Evolutionary conservation across 2,888 invertebrate genomes (phyloP).

Genomic region (Agapostemon virescens): DNA sequence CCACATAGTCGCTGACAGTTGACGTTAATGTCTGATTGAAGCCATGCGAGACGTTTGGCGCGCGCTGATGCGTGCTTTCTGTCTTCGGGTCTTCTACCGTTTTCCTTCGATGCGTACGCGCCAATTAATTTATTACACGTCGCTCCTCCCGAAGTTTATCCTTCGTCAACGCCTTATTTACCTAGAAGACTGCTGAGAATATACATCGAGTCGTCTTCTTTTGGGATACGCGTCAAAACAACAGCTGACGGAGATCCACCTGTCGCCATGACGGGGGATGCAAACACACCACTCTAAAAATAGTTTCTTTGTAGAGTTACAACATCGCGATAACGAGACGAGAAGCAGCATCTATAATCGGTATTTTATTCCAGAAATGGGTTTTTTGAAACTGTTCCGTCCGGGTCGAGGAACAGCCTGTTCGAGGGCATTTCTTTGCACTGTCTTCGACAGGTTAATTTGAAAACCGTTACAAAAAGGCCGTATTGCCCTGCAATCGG

Average conservation of each 20-base stretch:
- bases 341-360: neutral
- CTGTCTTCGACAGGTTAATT: too few species aligned
- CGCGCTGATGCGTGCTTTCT: neutral
- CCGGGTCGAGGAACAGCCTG: too few species aligned
- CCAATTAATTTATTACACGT: conserved; percentile 36
- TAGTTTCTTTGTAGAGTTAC: neutral
- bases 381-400: too few species aligned
- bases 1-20: too few species aligned
- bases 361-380: conserved; percentile 17
- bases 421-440: too few species aligned
- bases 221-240: neutral
- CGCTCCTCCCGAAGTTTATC: conserved; percentile 8
- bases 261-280: neutral
- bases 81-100: neutral
- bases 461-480: too few species aligned
- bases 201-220: neutral
- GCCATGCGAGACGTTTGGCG: neutral
- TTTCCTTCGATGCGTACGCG: neutral
- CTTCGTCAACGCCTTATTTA: conserved; percentile 24
- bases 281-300: neutral
- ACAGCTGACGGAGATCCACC: neutral
- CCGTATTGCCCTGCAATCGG: too few species aligned
- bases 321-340: neutral
- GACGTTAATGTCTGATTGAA: conserved; percentile 2
- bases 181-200: conserved; percentile 1